phyloP scores from a whole-genome alignment of 2,113 vertebrate species.

The Burhinus oedicnemus region DNA sequence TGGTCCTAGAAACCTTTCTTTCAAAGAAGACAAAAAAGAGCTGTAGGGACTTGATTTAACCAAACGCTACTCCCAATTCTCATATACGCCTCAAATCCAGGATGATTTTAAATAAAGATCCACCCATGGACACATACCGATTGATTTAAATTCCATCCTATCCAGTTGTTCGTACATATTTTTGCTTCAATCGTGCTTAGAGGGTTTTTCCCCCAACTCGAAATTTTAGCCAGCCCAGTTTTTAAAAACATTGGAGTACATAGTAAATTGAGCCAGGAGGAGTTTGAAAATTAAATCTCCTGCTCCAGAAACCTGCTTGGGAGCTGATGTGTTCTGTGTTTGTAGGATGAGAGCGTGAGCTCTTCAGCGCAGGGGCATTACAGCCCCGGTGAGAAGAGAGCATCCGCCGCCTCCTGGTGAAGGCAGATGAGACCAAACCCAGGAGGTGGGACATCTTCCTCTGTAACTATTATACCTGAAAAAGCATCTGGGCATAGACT shows the following conservation, averaged over 20 bases:
- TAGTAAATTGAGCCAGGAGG: neutral
- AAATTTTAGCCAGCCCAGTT: neutral
- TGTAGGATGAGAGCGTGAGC: neutral
- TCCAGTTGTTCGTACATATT: neutral
- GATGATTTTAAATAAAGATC: neutral
- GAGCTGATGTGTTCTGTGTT: neutral
- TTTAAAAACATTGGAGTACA: neutral
- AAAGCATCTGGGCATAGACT: neutral
- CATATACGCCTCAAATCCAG: neutral
- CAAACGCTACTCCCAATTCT: neutral
- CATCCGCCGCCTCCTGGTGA: neutral
- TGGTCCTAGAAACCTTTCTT: neutral
- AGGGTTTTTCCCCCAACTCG: rapidly evolving
- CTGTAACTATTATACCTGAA: neutral
- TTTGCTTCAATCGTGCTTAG: neutral
- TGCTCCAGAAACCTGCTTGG: neutral
- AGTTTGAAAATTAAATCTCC: neutral
- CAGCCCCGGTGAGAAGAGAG: neutral
- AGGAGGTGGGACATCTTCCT: neutral
- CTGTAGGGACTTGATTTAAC: neutral
- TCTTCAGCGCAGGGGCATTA: neutral
- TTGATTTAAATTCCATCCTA: neutral
- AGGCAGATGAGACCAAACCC: neutral
- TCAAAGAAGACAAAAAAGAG: neutral
- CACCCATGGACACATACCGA: too few species aligned